phyloP scores from a whole-genome alignment of 1,140 invertebrate species.

The Drosophila ogumai region DNA sequence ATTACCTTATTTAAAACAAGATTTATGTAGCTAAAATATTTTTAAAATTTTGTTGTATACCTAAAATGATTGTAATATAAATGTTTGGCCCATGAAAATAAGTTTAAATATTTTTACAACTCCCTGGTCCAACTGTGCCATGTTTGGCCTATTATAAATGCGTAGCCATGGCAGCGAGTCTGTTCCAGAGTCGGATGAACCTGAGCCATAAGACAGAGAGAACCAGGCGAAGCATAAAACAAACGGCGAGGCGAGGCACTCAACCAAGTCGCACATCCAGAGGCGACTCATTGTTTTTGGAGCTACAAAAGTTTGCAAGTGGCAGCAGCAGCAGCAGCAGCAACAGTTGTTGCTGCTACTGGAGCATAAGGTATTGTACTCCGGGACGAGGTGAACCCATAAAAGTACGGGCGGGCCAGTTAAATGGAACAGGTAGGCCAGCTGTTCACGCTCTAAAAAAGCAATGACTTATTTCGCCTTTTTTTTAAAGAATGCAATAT shows the following conservation, averaged over 20 bases:
- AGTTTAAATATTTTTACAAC: no score
- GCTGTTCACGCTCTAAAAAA: slow-evolving; percentile 82
- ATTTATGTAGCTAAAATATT: not conserved
- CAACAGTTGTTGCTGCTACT: slow-evolving; percentile 58
- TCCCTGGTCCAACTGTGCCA: slow-evolving; percentile 48
- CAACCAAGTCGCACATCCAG: slow-evolving; percentile 69
- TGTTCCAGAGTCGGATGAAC: slow-evolving; percentile 48
- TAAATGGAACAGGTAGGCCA: slow-evolving; percentile 80
- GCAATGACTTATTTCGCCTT: slow-evolving; percentile 59
- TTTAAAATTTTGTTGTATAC: no score
- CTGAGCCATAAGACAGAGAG: slow-evolving; percentile 49
- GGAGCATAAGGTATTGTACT: slow-evolving; percentile 72
- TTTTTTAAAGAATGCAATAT: slow-evolving; percentile 48
- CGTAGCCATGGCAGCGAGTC: slow-evolving; percentile 60
- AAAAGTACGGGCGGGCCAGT: slow-evolving; percentile 76
- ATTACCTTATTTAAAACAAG: not conserved
- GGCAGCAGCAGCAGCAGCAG: slow-evolving; percentile 51
- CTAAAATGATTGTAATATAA: not conserved
- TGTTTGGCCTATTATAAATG: slow-evolving; percentile 74
- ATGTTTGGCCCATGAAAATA: no score
- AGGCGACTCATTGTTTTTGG: slow-evolving; percentile 58
- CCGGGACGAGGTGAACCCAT: slow-evolving; percentile 65
- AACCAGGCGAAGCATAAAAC: slow-evolving; percentile 76
- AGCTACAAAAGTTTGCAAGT: slow-evolving; percentile 48
- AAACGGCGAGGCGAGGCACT: slow-evolving; percentile 74